Conservation (phyloP, 2,797 vertebrate species). For the Atherinosoma microstoma region DNA sequence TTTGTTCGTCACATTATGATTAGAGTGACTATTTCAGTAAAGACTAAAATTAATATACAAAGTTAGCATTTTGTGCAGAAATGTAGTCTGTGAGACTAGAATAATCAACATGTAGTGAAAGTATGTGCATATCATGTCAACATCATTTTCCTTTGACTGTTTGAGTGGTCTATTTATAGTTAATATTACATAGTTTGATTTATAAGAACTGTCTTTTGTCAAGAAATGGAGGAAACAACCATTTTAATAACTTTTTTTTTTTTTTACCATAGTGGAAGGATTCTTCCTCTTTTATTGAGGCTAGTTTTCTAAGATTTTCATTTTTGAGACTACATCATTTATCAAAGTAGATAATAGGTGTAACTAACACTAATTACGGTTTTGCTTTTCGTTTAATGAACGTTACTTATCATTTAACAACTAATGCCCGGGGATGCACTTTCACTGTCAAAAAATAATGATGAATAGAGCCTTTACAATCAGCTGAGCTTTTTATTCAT, state of each 20-base stretch:
- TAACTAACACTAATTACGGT: conserved; percentile 6
- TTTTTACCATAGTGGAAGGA: background rate
- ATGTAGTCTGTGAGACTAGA: conserved; percentile 11
- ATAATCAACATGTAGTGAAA: conserved; percentile 26
- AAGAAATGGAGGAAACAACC: background rate
- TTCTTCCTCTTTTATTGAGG: background rate
- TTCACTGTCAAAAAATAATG: background rate
- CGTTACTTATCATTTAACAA: background rate
- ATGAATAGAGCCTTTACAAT: background rate
- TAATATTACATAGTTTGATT: background rate
- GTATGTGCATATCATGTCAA: background rate
- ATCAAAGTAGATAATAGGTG: background rate
- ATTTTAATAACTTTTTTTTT: background rate
- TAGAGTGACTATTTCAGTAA: conserved; percentile 34
- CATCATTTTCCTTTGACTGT: conserved; percentile 41
- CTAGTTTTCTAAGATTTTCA: background rate
- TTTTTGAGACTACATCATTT: background rate
- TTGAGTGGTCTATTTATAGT: conserved; percentile 18
- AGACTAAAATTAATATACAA: conserved; percentile 17
- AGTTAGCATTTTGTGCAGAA: conserved; percentile 28
- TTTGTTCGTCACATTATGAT: conserved; percentile 56
- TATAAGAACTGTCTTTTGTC: background rate
- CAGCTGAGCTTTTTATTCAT: background rate
- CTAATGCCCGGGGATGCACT: background rate
- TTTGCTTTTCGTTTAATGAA: background rate